Evolutionary conservation across 1,140 invertebrate genomes (phyloP).

Genomic region (Drosophila teissieri): DNA sequence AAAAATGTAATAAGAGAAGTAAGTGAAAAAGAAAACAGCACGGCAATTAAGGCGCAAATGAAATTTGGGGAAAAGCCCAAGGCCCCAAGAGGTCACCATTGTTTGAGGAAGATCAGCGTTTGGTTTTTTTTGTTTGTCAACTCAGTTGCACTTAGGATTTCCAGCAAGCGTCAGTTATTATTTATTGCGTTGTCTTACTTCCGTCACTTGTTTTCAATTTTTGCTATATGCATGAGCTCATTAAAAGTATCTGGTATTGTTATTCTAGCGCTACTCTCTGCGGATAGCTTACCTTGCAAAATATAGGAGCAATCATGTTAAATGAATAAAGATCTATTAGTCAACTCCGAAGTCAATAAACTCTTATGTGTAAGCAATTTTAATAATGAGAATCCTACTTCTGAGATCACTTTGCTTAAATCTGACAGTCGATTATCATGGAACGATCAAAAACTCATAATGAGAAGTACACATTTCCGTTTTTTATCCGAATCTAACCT

Average conservation of each 20-base stretch:
- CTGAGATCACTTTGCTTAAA: neutral
- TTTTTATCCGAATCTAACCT: conserved; percentile 3
- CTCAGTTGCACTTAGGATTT: conserved; percentile 26
- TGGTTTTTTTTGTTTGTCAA: conserved; percentile 30
- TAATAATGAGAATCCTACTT: neutral
- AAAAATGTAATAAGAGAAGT: conserved; percentile 20
- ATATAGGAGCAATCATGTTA: conserved; percentile 9
- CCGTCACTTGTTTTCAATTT: conserved; percentile 24
- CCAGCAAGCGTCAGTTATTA: conserved; percentile 14
- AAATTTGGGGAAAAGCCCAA: conserved; percentile 36
- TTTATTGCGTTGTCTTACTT: conserved; percentile 21
- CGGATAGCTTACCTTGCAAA: neutral
- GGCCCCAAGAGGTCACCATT: conserved; percentile 39
- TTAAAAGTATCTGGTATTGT: neutral
- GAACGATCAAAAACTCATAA: neutral
- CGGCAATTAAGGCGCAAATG: conserved; percentile 25
- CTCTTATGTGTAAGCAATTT: neutral
- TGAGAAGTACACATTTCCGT: conserved; percentile 11
- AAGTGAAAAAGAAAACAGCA: conserved; percentile 6
- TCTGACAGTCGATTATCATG: neutral
- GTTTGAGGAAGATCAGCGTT: conserved; percentile 19
- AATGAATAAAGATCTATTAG: neutral
- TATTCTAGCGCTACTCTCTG: neutral
- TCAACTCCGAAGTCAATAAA: neutral
- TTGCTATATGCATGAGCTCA: conserved; percentile 42